Conservation (phyloP, 2,797 vertebrate genomes). For the Taeniopygia guttata region DNA sequence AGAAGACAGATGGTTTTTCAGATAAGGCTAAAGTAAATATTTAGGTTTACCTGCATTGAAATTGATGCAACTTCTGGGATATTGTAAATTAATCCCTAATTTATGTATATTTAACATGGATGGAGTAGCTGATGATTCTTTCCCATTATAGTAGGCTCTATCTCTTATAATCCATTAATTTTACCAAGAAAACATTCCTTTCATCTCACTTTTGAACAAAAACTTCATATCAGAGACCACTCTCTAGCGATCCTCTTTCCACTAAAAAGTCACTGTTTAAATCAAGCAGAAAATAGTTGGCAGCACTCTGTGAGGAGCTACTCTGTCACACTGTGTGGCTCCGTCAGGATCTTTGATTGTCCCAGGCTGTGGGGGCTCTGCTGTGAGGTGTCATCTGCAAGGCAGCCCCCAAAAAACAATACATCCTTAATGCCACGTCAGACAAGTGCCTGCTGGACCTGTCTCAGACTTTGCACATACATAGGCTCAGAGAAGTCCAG, state of each 20-base stretch:
- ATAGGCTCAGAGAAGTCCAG: background rate
- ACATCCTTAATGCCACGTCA: background rate
- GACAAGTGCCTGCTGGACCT: background rate
- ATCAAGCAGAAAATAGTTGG: background rate
- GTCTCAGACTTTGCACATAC: background rate
- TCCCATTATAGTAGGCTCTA: background rate
- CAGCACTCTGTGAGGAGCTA: background rate
- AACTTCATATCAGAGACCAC: background rate
- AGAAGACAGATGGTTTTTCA: background rate
- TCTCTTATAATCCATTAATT: background rate
- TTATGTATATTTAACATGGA: background rate
- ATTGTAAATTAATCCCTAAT: background rate
- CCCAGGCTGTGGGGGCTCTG: background rate
- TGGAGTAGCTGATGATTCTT: background rate
- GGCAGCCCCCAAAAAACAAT: background rate
- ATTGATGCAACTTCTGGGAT: background rate
- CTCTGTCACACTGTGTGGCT: background rate
- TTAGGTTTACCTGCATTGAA: background rate
- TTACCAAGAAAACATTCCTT: background rate
- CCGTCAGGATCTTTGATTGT: background rate
- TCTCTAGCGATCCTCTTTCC: background rate
- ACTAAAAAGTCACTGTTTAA: background rate
- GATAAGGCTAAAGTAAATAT: background rate
- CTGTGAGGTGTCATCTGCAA: background rate
- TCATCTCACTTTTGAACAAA: background rate